phyloP scores from a whole-genome alignment of 2,888 invertebrate species.

The Elysia crispata region DNA sequence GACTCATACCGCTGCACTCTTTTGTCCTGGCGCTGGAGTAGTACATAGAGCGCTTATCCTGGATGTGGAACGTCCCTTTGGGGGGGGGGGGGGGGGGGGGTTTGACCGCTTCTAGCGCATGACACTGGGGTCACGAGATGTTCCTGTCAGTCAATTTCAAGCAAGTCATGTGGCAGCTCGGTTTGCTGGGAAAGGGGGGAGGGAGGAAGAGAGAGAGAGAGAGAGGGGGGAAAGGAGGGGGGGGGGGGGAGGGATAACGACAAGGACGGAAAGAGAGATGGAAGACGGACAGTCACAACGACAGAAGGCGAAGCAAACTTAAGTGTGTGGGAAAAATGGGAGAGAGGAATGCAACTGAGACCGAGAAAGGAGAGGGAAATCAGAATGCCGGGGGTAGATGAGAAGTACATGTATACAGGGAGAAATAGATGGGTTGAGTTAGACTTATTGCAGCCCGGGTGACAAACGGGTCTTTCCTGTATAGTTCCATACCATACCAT shows the following conservation, averaged over 20 bases:
- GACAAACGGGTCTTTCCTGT: too few species aligned
- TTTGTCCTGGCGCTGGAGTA: too few species aligned
- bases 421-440: not conserved
- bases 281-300: not conserved
- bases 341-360: not conserved
- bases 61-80: too few species aligned
- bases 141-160: too few species aligned
- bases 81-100: too few species aligned
- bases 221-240: not conserved
- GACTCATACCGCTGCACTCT: too few species aligned
- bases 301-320: not conserved
- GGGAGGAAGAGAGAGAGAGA: not conserved
- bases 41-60: too few species aligned
- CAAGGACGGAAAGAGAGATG: slow-evolving; percentile 5
- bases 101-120: too few species aligned
- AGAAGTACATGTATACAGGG: not conserved
- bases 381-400: not conserved
- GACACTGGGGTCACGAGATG: too few species aligned
- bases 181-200: not conserved
- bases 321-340: too few species aligned
- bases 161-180: not conserved
- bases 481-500: too few species aligned
- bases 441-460: too few species aligned
- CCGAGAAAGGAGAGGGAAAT: not conserved
- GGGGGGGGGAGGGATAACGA: not conserved